Conservation (phyloP, 1,140 invertebrate genomes). For the Leguminivora glycinivorella region DNA sequence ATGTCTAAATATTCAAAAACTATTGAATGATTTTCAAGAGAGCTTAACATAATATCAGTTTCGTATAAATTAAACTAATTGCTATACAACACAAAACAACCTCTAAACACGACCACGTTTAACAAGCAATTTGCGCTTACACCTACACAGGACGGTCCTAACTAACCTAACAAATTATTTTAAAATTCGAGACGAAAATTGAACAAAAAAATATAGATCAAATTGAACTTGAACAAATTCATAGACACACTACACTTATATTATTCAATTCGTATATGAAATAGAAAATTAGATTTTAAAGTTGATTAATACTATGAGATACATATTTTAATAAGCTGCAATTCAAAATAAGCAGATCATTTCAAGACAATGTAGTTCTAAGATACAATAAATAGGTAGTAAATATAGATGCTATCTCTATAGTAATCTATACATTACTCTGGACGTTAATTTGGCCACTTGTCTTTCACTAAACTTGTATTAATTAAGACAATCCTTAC, state of each 20-base stretch:
- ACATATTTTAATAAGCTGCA: constrained; percentile 10
- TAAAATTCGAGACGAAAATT: not conserved
- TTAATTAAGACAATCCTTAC: constrained; percentile 42
- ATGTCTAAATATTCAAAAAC: constrained; percentile 35
- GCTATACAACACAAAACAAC: constrained; percentile 41
- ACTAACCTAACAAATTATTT: constrained; percentile 24
- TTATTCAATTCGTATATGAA: not conserved
- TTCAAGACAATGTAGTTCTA: constrained; percentile 13
- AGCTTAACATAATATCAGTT: constrained; percentile 41
- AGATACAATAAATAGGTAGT: constrained; percentile 33
- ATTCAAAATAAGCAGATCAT: constrained; percentile 5
- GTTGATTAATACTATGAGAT: not conserved
- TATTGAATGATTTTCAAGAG: constrained; percentile 41
- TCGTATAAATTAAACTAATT: constrained; percentile 46
- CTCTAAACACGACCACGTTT: constrained; percentile 24
- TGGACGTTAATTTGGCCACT: constrained; percentile 77
- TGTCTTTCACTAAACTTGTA: constrained; percentile 57
- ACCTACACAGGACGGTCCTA: constrained; percentile 62
- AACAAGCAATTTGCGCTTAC: constrained; percentile 15
- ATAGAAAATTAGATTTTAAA: constrained; percentile 6
- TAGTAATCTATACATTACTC: constrained; percentile 39
- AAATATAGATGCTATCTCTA: constrained; percentile 35
- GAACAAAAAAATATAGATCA: not conserved
- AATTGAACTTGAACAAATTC: not conserved
- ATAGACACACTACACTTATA: not conserved